Evolutionary conservation across 2,113 vertebrate species (phyloP).

Genomic region (Perca flavescens): DNA sequence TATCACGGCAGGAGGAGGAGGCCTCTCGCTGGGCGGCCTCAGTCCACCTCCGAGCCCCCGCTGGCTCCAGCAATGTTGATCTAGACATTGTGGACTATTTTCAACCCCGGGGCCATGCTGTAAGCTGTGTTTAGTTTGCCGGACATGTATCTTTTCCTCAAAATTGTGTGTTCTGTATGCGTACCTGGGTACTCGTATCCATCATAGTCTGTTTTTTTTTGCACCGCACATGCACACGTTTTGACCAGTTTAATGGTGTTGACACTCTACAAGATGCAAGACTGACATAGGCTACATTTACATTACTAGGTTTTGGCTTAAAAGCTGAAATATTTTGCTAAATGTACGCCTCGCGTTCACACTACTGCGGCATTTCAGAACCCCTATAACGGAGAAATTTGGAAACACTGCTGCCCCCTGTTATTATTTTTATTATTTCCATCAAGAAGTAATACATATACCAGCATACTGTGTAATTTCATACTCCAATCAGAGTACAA

Average conservation of each 20-base stretch:
- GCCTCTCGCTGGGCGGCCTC: slow-evolving; percentile 28
- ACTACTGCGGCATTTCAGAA: too few relatives aligned
- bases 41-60: slow-evolving; percentile 13
- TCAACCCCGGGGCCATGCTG: slow-evolving; percentile 13
- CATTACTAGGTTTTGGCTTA: too few relatives aligned
- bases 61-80: slow-evolving; percentile 51
- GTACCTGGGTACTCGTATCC: neutral
- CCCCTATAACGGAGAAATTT: too few relatives aligned
- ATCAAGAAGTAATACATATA: too few relatives aligned
- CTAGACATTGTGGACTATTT: slow-evolving; percentile 35
- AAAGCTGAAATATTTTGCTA: too few relatives aligned
- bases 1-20: slow-evolving; percentile 34
- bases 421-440: too few relatives aligned
- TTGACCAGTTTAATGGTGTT: neutral
- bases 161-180: neutral
- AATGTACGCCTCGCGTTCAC: too few relatives aligned
- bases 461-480: too few relatives aligned
- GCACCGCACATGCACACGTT: neutral
- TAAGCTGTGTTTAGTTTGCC: neutral
- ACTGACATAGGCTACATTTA: neutral
- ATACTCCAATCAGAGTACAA: too few relatives aligned
- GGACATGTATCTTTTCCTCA: neutral
- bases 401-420: too few relatives aligned
- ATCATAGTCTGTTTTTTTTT: neutral
- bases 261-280: neutral